These are phyloP conservation scores for Pseudorectes ferrugineus DNA, from an alignment of 2,113 vertebrate genomes.

Conservation along the genomic window DNA sequence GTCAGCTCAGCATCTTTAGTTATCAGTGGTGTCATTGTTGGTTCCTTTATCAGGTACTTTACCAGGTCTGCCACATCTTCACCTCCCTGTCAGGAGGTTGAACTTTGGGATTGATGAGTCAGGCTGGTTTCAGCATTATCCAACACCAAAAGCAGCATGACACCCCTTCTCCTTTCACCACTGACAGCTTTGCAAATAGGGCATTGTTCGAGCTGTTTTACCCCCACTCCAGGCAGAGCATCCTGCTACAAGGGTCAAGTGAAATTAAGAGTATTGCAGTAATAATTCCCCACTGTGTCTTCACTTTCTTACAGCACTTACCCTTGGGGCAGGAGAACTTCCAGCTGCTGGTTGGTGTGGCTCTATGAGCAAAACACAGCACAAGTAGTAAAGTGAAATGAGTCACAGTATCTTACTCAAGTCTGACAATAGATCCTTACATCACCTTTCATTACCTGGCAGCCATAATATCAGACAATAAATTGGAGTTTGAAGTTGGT, in stretches of 20 bases:
- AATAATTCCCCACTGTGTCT: not conserved
- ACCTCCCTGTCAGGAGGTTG: not conserved
- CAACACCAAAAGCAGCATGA: not conserved
- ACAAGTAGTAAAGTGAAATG: not conserved
- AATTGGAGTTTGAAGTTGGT: not conserved
- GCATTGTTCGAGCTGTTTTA: not conserved
- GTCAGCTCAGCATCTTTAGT: not conserved
- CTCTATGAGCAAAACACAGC: not conserved
- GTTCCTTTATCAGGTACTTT: not conserved
- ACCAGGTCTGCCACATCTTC: not conserved
- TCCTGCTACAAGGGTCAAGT: not conserved
- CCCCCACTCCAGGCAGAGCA: not conserved
- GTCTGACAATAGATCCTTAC: not conserved
- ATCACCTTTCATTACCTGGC: not conserved
- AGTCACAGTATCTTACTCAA: not conserved
- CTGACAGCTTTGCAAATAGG: not conserved
- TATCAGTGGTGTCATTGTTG: not conserved
- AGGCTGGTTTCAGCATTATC: not conserved
- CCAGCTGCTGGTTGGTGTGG: not conserved
- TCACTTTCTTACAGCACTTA: not conserved
- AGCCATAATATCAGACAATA: not conserved
- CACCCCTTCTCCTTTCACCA: not conserved
- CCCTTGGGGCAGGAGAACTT: not conserved
- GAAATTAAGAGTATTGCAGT: not conserved
- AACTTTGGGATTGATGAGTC: not conserved